These are phyloP conservation scores for Eriocheir sinensis DNA, from an alignment of 1,140 invertebrate species.

Conservation along the genomic window DNA sequence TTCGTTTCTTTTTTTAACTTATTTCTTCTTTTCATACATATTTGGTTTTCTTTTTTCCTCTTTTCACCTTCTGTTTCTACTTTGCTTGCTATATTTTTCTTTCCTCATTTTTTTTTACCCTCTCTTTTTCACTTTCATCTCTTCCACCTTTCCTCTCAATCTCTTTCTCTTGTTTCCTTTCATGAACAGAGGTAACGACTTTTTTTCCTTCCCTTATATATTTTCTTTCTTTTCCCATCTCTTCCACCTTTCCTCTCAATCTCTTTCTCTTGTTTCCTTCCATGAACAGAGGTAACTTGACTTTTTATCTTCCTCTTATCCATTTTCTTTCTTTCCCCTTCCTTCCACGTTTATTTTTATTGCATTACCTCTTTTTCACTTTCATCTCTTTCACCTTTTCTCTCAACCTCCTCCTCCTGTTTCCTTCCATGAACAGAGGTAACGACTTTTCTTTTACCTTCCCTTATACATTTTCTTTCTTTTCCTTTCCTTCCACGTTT, in stretches of 20 bases:
- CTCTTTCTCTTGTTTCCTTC: not conserved
- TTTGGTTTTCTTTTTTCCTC: not conserved
- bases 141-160: not conserved
- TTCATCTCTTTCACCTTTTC: not conserved
- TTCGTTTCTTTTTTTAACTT: not conserved
- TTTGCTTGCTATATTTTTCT: no score
- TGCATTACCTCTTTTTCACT: not conserved
- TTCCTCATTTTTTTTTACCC: not conserved
- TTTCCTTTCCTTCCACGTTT: no score
- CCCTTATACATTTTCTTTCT: not conserved
- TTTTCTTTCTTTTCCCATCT: not conserved
- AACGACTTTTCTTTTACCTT: not conserved
- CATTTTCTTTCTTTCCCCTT: not conserved
- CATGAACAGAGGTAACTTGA: not conserved
- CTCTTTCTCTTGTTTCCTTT: constrained; percentile 1
- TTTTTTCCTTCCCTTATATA: constrained; percentile 27
- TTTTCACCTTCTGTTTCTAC: not conserved
- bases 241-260: not conserved
- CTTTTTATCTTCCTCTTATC: not conserved
- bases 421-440: not conserved
- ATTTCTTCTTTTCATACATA: not conserved
- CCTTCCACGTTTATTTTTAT: not conserved
- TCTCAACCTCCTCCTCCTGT: no score
- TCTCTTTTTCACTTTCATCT: not conserved
- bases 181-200: no score